Percentiles rank a stretch among this genome's conserved stretches.
Evolutionary conservation across 2,888 invertebrate species (phyloP).

Genomic region (Lepas anatifera): DNA sequence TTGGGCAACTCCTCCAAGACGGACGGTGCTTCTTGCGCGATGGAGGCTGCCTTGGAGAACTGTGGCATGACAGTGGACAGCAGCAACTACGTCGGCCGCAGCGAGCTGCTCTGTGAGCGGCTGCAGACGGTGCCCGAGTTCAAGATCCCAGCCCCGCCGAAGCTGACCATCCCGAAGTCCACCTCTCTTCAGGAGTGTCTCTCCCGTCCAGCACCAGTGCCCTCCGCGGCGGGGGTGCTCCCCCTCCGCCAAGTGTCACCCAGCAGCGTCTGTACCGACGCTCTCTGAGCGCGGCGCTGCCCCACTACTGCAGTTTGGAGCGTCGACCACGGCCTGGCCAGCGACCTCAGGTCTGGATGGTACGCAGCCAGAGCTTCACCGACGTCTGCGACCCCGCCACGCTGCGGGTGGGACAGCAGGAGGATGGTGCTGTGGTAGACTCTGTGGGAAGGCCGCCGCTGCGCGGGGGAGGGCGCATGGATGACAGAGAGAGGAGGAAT

Average conservation of each 20-base stretch:
- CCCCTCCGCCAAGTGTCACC: conserved; percentile 1
- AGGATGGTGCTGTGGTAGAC: no score
- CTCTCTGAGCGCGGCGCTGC: not conserved
- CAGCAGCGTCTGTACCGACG: conserved; percentile 6
- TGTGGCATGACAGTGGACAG: not conserved
- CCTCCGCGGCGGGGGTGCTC: conserved; percentile 1
- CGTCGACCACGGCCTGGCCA: not conserved
- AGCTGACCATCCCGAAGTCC: not conserved
- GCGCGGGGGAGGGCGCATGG: not conserved
- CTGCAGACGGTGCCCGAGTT: not conserved
- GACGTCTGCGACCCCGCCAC: not conserved
- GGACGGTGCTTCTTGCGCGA: no score
- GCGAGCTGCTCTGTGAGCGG: not conserved
- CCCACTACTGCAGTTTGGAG: conserved; percentile 4
- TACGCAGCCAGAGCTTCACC: conserved; percentile 10
- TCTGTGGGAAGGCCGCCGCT: not conserved
- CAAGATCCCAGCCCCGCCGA: not conserved
- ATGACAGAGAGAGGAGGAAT: not conserved
- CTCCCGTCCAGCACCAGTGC: not conserved
- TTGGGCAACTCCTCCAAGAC: not conserved
- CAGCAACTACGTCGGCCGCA: not conserved
- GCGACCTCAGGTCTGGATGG: not conserved
- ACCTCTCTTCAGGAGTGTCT: not conserved
- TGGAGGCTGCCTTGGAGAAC: not conserved
- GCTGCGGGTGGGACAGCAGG: no score